Base-by-base conservation (phyloP, 2,888 invertebrate genomes). In the Antheraea yamamai region DNA sequence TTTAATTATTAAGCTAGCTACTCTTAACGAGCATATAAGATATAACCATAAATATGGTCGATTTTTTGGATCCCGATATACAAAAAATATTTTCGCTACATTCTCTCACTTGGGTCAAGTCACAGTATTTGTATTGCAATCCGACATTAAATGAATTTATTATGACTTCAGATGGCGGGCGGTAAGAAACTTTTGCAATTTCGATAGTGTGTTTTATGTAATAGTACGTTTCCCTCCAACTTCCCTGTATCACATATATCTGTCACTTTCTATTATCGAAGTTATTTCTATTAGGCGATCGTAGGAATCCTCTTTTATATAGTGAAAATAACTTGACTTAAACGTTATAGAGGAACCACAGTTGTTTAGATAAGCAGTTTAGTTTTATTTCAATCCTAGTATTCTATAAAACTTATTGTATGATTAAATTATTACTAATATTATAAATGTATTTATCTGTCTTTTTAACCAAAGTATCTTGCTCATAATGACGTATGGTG, bases 141-240 rank as follows among this genome's bases (percentile, higher is more conserved):
- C 82, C 78, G 80, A 83, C 85, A 84, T 86, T 84, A 86, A 88
- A 90, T 90, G 88, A 91, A 90, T 91, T 88, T 89, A 89, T 90
- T 89, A 90, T 88, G 87, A 88, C 82, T 78, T 75, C 78, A 78
- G 80, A 79, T 79, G 79, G 80, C 76, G 78, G 23, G 61, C 61
- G 64, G 26, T 79, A 81, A 76, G 80, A 81, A 89, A 90, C 84
- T 90, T 89, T 87, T 82, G 87, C 84, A 87, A 89, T 89, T 87
- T 85, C 86, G 81, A 85, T 87, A 85, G 83, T 78, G 76, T 79
- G n/a, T 47, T 74, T 75, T 76, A 76, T 74, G 66, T 76, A 35
- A 73, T 39, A 72, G 55, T 47, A 58, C 55, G 55, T 66, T 73
- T 64, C 70, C 51, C 66, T 72, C 23, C 61, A 72, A 74, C 58